A percentile compares a stretch with the other conserved stretches of the same genome.
These are phyloP conservation scores for Psococerastis gibbosa DNA, from an alignment of 2,888 invertebrate species.

Conservation along the genomic window DNA sequence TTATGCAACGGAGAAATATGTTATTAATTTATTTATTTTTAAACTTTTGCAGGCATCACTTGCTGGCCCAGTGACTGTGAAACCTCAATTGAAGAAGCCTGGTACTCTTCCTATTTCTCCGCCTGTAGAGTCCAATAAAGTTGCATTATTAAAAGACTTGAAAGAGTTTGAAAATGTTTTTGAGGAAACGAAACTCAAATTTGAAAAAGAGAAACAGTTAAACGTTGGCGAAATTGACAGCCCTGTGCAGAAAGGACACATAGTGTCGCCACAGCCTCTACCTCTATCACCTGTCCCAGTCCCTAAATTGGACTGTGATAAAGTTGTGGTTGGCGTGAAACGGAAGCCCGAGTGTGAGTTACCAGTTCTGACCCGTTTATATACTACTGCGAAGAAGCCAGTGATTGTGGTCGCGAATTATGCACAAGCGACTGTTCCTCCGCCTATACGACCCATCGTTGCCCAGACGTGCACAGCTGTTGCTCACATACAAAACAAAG, in stretches of 20 bases:
- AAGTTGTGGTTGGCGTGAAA: background rate
- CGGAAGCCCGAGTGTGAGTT: background rate
- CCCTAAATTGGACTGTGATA: slow-evolving; percentile 1
- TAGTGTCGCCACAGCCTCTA: slow-evolving; percentile 5
- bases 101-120: background rate
- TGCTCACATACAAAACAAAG: slow-evolving; percentile 25
- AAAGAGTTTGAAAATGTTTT: slow-evolving; percentile 10
- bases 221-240: background rate
- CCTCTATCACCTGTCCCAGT: background rate
- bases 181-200: slow-evolving; percentile 6
- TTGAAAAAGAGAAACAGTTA: slow-evolving; percentile 4
- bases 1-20: too few species aligned
- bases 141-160: slow-evolving; percentile 3
- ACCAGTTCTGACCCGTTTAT: background rate
- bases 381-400: slow-evolving; percentile 18
- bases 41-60: background rate
- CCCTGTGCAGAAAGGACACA: slow-evolving; percentile 6
- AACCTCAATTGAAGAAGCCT: background rate
- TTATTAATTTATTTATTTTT: too few species aligned
- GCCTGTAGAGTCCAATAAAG: slow-evolving; percentile 1
- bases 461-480: slow-evolving; percentile 36
- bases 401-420: slow-evolving; percentile 38
- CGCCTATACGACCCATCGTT: slow-evolving; percentile 25
- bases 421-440: slow-evolving; percentile 24
- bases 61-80: background rate